Conservation (phyloP, 2,888 invertebrate species). For the Mythimna lalbum region DNA sequence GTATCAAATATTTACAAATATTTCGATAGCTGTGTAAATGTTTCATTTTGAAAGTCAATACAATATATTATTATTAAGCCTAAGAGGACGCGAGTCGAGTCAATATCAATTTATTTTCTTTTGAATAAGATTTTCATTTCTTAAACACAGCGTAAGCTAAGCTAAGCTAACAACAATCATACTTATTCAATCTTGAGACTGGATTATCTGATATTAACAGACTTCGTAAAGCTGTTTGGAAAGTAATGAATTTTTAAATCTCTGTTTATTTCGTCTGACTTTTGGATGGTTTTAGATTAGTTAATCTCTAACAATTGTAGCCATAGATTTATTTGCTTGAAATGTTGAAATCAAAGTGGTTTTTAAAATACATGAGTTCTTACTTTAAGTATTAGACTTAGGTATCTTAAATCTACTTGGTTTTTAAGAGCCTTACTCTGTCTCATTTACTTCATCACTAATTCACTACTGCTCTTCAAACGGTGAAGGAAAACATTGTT, state of each 20-base stretch:
- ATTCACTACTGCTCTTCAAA: no score
- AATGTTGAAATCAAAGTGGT: not conserved
- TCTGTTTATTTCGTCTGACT: slow-evolving; percentile 17
- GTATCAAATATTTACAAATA: no score
- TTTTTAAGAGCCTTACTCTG: no score
- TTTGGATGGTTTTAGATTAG: slow-evolving; percentile 7
- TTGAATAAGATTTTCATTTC: not conserved
- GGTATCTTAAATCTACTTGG: no score
- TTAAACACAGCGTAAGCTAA: not conserved
- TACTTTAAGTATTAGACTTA: not conserved
- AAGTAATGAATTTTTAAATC: slow-evolving; percentile 23
- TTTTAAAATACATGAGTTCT: not conserved
- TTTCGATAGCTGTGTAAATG: no score
- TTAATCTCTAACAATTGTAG: not conserved
- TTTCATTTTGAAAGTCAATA: not conserved
- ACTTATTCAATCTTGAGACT: slow-evolving; percentile 19
- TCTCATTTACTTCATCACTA: no score
- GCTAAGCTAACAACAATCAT: slow-evolving; percentile 5
- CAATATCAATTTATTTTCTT: not conserved
- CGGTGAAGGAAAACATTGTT: no score
- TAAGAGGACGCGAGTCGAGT: no score
- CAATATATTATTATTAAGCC: not conserved
- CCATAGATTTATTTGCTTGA: not conserved
- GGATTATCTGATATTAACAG: slow-evolving; percentile 4
- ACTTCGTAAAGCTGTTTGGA: slow-evolving; percentile 12